Conservation (phyloP, 2,888 invertebrate genomes). For the Eupithecia exiguata region DNA sequence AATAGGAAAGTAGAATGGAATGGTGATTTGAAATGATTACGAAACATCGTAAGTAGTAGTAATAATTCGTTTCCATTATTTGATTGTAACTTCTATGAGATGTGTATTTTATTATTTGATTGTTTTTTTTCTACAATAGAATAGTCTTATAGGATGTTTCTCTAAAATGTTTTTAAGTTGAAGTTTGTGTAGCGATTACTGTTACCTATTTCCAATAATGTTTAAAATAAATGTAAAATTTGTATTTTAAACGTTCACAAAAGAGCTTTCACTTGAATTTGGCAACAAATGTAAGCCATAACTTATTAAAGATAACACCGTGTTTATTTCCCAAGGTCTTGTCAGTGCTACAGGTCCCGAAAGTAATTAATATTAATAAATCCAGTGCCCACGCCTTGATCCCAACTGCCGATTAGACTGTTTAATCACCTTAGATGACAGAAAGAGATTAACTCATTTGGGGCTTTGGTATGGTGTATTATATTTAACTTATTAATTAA, state of each 20-base stretch:
- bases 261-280: neutral
- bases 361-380: constrained; percentile 15
- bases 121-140: no score
- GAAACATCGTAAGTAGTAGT: no score
- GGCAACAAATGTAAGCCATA: neutral
- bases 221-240: neutral
- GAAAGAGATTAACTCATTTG: neutral
- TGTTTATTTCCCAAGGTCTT: constrained; percentile 7
- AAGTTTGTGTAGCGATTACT: no score
- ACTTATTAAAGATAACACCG: constrained; percentile 4
- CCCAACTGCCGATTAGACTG: constrained; percentile 11
- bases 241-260: neutral
- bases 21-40: no score
- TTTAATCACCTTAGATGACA: constrained; percentile 2
- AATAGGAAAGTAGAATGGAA: no score
- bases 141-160: no score
- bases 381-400: constrained; percentile 9
- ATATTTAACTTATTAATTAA: neutral
- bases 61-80: no score
- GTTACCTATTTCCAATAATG: no score
- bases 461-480: neutral
- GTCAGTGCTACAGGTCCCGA: neutral
- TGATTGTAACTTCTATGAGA: no score
- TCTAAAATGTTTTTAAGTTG: no score
- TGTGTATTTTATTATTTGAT: no score